phyloP scores from a whole-genome alignment of 1,140 invertebrate genomes.

The Samia ricini region DNA sequence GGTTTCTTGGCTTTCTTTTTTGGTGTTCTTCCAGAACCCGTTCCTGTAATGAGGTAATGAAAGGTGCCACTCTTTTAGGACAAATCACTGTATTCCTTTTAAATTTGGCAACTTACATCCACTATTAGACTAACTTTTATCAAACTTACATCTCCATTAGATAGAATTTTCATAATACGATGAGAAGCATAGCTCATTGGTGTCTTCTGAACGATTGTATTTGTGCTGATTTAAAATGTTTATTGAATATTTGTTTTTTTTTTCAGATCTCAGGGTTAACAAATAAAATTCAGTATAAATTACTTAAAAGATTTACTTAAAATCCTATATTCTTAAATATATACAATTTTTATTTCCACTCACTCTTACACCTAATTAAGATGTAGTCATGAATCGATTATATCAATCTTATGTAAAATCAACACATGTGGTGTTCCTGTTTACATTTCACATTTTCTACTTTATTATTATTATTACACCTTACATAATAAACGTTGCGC shows the following conservation, averaged over 20 bases:
- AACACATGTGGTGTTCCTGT: constrained; percentile 55
- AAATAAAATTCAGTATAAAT: constrained; percentile 68
- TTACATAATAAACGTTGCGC: constrained; percentile 34
- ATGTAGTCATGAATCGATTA: constrained; percentile 71
- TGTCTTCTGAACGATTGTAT: not conserved
- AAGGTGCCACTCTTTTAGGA: not conserved
- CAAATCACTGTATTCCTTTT: not conserved
- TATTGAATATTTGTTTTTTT: constrained; percentile 11
- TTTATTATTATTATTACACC: constrained; percentile 49
- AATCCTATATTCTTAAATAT: constrained; percentile 73
- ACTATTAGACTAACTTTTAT: no score
- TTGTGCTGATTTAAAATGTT: constrained; percentile 4
- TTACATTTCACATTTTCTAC: constrained; percentile 51
- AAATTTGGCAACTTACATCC: no score
- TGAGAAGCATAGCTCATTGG: constrained; percentile 20
- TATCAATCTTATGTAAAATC: constrained; percentile 72
- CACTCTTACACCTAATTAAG: constrained; percentile 67
- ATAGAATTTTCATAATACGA: not conserved
- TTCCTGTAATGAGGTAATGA: constrained; percentile 41
- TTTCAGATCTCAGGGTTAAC: constrained; percentile 64
- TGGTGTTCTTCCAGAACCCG: constrained; percentile 53
- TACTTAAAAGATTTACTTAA: constrained; percentile 76
- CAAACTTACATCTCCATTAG: no score
- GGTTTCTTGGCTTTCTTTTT: constrained; percentile 75
- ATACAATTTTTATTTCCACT: constrained; percentile 72